Conservation (phyloP, 2,888 invertebrate genomes). For the Plebejus argus region DNA sequence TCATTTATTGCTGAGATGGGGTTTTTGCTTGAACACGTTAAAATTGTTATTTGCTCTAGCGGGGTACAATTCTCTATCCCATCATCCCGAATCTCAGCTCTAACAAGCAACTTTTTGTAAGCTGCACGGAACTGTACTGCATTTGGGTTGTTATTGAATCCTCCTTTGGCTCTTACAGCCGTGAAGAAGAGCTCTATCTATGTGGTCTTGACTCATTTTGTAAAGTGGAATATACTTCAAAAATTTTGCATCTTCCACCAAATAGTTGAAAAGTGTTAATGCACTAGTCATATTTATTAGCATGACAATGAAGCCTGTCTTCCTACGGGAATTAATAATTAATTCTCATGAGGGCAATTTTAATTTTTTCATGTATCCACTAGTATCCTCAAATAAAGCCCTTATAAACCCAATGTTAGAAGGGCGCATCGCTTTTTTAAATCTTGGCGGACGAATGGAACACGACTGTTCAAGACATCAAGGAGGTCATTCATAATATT, state of each 20-base stretch:
- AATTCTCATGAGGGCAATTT: no score
- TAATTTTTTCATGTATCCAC: slow-evolving; percentile 28
- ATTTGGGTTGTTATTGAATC: slow-evolving; percentile 35
- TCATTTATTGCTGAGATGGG: slow-evolving; percentile 12
- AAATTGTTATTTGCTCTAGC: slow-evolving; percentile 40
- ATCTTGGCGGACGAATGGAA: slow-evolving; percentile 12
- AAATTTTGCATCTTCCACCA: slow-evolving; percentile 25
- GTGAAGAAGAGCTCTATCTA: slow-evolving; percentile 33
- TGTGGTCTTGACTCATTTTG: slow-evolving; percentile 34
- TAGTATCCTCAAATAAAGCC: slow-evolving; percentile 24
- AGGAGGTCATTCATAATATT: slow-evolving; percentile 7
- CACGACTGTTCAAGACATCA: slow-evolving; percentile 6
- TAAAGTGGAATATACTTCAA: slow-evolving; percentile 32
- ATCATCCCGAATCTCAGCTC: slow-evolving; percentile 36
- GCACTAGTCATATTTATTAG: not conserved
- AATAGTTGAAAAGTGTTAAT: slow-evolving; percentile 17
- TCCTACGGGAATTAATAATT: no score
- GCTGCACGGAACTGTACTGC: slow-evolving; percentile 40
- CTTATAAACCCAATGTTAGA: slow-evolving; percentile 20
- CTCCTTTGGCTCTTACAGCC: slow-evolving; percentile 27
- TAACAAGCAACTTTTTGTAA: slow-evolving; percentile 35
- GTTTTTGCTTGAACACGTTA: slow-evolving; percentile 38
- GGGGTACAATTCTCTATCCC: slow-evolving; percentile 39
- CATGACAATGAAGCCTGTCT: no score
- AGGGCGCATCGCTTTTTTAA: slow-evolving; percentile 18